Evolutionary conservation across 2,113 vertebrate species (phyloP), one percentile per base, ranked within the genome.

Genomic region (Brachionichthys hirsutus): DNA sequence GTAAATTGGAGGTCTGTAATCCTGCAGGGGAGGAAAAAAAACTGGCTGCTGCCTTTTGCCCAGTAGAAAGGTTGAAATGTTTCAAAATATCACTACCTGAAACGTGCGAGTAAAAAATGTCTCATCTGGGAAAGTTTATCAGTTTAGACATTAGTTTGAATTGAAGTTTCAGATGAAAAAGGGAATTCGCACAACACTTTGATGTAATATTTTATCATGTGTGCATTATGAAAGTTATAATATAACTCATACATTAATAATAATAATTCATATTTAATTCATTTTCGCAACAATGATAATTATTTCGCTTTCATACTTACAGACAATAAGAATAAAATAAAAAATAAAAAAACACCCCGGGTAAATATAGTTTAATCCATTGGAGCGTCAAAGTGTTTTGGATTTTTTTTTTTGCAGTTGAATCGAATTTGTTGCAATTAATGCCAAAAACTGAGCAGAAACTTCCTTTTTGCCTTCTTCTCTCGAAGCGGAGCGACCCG

Each of bases 401-500:
- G 2, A 30, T 36, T 9, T 62, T 5, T 47, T 44, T 15, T 34
- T 10, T 8, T 1, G 13, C 17, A 34, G 4, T 4, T 47, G 14
- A n/a, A 11, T n/a, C n/a, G n/a, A 30, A 30, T 30, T 30, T 30
- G n/a, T 56, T 70, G 62, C 49, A 58, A 66, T 45, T 3, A 35
- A 50, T 59, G 24, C 2, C 2, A 52, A 43, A 45, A 36, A 34
- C 13, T 47, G 22, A 34, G 15, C 12, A 54, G 20, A 64, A 73
- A 69, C 40, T 40, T 30, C 3, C 3, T 65, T 30, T 51, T 13
- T 30, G 5, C 14, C 15, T 35, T 3, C 62, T 30, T 51, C 15
- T 34, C 7, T 24, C 24, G 42, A 10, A 43, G 41, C 36, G 38
- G n/a, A 20, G 20, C 6, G 16, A 75, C 77, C 86, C 87, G 85